phyloP scores from a whole-genome alignment of 2,888 invertebrate species.

The Apodemia duryi region DNA sequence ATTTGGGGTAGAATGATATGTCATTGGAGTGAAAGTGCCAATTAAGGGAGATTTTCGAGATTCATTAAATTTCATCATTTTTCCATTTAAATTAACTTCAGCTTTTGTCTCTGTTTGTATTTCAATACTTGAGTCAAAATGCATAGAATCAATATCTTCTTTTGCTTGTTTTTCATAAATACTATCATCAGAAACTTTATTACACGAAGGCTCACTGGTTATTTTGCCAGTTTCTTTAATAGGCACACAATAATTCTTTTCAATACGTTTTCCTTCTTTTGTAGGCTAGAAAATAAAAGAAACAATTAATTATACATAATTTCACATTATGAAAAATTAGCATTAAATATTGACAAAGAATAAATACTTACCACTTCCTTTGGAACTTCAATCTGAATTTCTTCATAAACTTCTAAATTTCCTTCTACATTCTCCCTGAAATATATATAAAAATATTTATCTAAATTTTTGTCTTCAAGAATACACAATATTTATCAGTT shows the following conservation, averaged over 20 bases:
- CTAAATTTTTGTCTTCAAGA: too few species aligned
- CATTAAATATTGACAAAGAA: neutral
- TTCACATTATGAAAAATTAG: neutral
- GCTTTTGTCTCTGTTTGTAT: conserved; percentile 43
- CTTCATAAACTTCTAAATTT: conserved; percentile 75
- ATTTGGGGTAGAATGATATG: conserved; percentile 69
- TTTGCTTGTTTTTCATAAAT: conserved; percentile 36
- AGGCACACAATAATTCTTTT: conserved; percentile 50
- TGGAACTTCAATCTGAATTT: conserved; percentile 68
- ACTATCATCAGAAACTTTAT: conserved; percentile 33
- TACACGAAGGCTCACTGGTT: conserved; percentile 44
- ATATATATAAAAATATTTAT: conserved; percentile 24
- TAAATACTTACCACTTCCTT: conserved; percentile 57
- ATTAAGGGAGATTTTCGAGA: conserved; percentile 65
- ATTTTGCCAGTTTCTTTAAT: conserved; percentile 53
- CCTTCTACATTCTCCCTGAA: conserved; percentile 71
- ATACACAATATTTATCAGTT: too few species aligned
- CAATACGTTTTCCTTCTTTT: conserved; percentile 46
- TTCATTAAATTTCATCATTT: conserved; percentile 63
- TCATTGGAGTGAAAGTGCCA: conserved; percentile 62
- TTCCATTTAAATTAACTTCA: conserved; percentile 59
- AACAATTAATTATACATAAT: neutral
- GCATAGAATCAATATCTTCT: conserved; percentile 35
- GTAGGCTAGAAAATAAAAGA: conserved; percentile 48
- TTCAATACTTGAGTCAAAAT: conserved; percentile 42